A percentile compares a stretch with the other conserved stretches of the same genome.
Conservation (phyloP, 2,797 vertebrate genomes). For the Cossypha heuglini region DNA sequence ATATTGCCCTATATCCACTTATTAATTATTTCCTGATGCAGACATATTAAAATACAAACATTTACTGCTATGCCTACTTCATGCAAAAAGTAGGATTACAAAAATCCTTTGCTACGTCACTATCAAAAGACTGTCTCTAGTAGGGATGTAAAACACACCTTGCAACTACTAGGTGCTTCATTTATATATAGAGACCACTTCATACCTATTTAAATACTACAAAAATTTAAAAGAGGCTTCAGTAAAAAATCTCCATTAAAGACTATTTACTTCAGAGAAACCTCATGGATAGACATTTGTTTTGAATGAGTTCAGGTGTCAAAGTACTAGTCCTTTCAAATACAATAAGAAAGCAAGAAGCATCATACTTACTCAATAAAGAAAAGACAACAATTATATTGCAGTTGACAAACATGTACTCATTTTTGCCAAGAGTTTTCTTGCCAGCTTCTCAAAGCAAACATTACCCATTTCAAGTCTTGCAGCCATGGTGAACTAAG, state of each 20-base stretch:
- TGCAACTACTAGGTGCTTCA: not conserved
- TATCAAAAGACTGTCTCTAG: not conserved
- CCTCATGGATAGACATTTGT: not conserved
- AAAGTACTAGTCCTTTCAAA: not conserved
- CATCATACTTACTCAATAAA: not conserved
- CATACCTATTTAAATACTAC: not conserved
- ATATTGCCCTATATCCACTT: not conserved
- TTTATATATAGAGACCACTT: not conserved
- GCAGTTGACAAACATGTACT: not conserved
- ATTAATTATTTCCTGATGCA: not conserved
- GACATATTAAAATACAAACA: not conserved
- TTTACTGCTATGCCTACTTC: not conserved
- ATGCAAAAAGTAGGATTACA: not conserved
- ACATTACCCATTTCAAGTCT: not conserved
- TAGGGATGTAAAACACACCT: not conserved
- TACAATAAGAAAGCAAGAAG: not conserved
- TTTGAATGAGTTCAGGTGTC: not conserved
- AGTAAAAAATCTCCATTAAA: not conserved
- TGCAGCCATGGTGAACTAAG: not conserved
- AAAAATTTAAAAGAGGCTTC: not conserved
- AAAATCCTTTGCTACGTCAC: not conserved
- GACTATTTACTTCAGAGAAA: not conserved
- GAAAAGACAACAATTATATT: not conserved
- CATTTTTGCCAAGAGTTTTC: not conserved
- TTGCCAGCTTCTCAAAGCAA: not conserved